Evolutionary conservation across 2,797 vertebrate species (phyloP), one percentile per base, ranked within the genome.

Genomic region (Xiphophorus birchmanni): DNA sequence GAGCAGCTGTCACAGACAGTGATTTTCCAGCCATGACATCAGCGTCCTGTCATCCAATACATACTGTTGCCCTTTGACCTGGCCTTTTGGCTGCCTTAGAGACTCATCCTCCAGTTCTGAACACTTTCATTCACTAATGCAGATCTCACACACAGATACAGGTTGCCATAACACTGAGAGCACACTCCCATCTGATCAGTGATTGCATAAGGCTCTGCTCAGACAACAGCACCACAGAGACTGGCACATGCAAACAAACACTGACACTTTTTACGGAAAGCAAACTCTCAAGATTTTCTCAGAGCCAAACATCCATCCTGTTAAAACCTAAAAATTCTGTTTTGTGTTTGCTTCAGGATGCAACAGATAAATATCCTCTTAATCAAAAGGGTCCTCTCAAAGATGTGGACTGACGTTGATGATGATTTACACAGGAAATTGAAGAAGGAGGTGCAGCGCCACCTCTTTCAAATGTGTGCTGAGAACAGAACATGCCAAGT

Each of bases 201-300:
- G 84, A 91, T 92, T 91, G 54, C 89, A 85, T 91, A 93, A 93
- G 74, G 82, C 86, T 90, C 74, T 76, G 81, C 87, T 90, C 86
- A 93, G 89, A 92, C 88, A 81, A 79, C 84, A 84, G 78, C 75
- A 58, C 83, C 84, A 63, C 58, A 82, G 69, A 90, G 80, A 73
- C 78, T 18, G 17, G 67, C 48, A 84, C 80, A 79, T 23, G 82
- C 67, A 81, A 35, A 84, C 47, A 82, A 40, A 77, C 74, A 78
- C 1, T 44, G 67, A 71, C 13, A 47, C 45, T 81, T 78, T 83
- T 82, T 69, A 65, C 81, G 74, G 35, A 48, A 35, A 23, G 32
- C 75, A 63, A 5, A 12, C 6, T 76, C 48, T 79, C 15, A 21
- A 42, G 56, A 74, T 60, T 74, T 79, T 4, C 21, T 26, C 35